Evolutionary conservation across 2,113 vertebrate genomes (phyloP), one percentile per base, ranked within the genome.

Genomic region (Podarcis muralis): DNA sequence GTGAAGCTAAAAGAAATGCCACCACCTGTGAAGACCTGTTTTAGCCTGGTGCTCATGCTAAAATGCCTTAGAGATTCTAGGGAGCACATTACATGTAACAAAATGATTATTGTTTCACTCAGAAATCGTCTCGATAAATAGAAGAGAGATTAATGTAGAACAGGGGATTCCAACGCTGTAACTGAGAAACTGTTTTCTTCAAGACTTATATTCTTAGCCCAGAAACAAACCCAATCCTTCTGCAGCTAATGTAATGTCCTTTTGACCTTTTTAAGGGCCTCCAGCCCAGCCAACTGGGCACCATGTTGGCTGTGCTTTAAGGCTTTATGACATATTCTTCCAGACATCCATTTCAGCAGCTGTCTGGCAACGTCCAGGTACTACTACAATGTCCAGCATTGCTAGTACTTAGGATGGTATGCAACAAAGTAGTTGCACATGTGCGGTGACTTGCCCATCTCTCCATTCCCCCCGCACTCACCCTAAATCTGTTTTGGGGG

Each of bases 1-100:
- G 53, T 93, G 88, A 91, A 89, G 77, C 84, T 91, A 25, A 87
- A 92, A 79, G 90, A 89, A 76, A 6, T 0, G 72, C 83, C 18
- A 25, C 40, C 32, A 6, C 68, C 48, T 22, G 11, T 23, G 4
- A 53, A 16, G 40, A 30, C 27, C 18, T 11, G 59, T 25, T 16
- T 27, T 35, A 59, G 6, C 15, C n/a, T 62, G 9, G 23, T 5
- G 71, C 23, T 76, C 72, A 85, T 62, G 13, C 40, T 85, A 37
- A 27, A 16, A 59, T 13, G 13, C 15, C 30, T 59, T 8, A 80
- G 18, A 4, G 30, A 80, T 40, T n/a, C 78, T 18, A 68, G 23
- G 9, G 32, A 40, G 25, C 35, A 22, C 32, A 66, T 22, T 37
- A 25, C 9, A 7, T 1, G 80, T 59, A 82, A 81, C 32, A 9